Evolutionary conservation across 1,140 invertebrate genomes (phyloP), one percentile per base, ranked within the genome.

Genomic region (Oncopodura yosiiana): DNA sequence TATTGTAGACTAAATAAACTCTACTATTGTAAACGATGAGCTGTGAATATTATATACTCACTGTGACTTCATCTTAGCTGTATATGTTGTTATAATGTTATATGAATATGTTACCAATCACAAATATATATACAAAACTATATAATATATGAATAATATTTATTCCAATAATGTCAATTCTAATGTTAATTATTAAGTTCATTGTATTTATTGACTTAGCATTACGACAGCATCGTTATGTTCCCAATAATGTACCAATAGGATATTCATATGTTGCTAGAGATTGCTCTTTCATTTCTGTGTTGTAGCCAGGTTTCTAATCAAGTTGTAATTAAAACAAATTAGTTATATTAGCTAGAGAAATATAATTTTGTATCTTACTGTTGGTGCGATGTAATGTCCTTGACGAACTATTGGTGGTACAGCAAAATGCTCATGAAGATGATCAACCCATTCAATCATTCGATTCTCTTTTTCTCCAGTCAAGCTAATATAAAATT

Each of bases 361-460:
- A n/a, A n/a, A n/a, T 26, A 26, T 46, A 8, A 38, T 36, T 18
- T 14, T 50, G 1, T 12, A 49, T 63, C 67, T 68, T 70, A 84
- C 82, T 71, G 70, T 75, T 3, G 87, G 87, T n/a, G 80, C 75
- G 43, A 80, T 69, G 66, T 92, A 93, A 63, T 73, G 71, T 3
- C 81, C 85, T 62, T 82, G 77, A 29, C 73, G 63, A 1, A 92
- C 75, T 4, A 75, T 59, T n/a, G 79, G 77, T 1, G 88, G 87
- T 62, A 81, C 69, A 36, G 77, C 74, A 69, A 94, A 89, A 66
- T 93, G 86, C 60, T 93, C 84, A 64, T 91, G 86, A 60, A 93
- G 81, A 66, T 93, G 87, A 68, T 90, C 86, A 1, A 90, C 83
- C 68, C 83, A 92, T 69, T 94, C 91, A 37, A 88, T 80, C 63